phyloP scores from a whole-genome alignment of 2,888 invertebrate species.

The Nesidiocoris tenuis region DNA sequence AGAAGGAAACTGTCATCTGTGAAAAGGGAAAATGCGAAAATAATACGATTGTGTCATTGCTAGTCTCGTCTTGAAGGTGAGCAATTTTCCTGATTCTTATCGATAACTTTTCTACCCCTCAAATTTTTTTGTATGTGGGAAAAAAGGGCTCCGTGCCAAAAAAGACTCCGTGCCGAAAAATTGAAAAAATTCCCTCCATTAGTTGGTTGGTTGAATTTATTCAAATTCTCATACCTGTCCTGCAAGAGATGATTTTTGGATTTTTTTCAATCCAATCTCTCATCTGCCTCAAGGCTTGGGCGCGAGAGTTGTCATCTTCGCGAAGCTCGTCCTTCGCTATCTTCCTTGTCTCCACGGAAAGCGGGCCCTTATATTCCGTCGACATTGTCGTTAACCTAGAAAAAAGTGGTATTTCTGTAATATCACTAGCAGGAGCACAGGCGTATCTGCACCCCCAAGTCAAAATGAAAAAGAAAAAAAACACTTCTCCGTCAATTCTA shows the following conservation, averaged over 20 bases:
- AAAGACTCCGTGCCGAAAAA: too few species aligned
- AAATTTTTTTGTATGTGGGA: too few species aligned
- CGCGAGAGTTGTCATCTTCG: conserved; percentile 73
- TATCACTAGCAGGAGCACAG: too few species aligned
- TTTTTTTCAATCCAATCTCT: conserved; percentile 81
- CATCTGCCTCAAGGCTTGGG: conserved; percentile 74
- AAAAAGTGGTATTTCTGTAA: too few species aligned
- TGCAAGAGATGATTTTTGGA: conserved; percentile 75
- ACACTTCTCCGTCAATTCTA: too few species aligned
- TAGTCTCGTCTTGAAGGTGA: conserved; percentile 17
- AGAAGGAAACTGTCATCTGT: conserved; percentile 74
- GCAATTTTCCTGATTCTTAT: too few species aligned
- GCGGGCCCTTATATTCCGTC: conserved; percentile 50
- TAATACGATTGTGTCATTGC: neutral
- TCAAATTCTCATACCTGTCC: conserved; percentile 64
- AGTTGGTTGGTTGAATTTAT: neutral
- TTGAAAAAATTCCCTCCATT: too few species aligned
- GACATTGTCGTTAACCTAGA: too few species aligned
- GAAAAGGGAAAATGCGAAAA: neutral
- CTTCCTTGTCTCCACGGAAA: conserved; percentile 62
- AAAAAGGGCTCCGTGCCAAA: too few species aligned
- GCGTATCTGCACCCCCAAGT: too few species aligned
- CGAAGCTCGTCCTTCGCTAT: conserved; percentile 72
- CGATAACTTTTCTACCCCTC: too few species aligned
- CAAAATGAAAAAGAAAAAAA: too few species aligned